Percentiles rank a stretch among this genome's conserved stretches.
Evolutionary conservation across 2,888 invertebrate genomes (phyloP).

Genomic region (Eilema caniola): DNA sequence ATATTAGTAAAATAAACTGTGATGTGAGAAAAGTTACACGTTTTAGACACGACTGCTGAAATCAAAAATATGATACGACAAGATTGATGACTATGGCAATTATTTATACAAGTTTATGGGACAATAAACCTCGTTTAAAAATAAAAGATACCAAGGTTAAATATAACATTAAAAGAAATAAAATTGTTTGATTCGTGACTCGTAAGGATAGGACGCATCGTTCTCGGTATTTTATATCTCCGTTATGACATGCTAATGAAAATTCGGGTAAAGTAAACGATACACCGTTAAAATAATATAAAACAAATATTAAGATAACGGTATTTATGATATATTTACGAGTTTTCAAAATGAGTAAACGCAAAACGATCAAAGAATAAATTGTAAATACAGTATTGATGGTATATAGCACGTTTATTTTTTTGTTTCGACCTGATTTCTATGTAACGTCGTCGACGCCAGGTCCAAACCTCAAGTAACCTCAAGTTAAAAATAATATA

Average conservation of each 20-base stretch:
- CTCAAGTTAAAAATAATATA: not conserved
- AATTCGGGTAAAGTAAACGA: conserved; percentile 67
- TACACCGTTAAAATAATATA: conserved; percentile 60
- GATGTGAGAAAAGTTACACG: conserved; percentile 12
- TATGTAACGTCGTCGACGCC: too few species aligned
- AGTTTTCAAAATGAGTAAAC: conserved; percentile 29
- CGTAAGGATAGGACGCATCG: conserved; percentile 65
- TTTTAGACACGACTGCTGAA: conserved; percentile 17
- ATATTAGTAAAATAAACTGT: not conserved
- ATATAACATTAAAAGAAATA: conserved; percentile 63
- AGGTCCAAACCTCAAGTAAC: too few species aligned
- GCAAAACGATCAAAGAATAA: not conserved
- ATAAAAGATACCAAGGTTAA: conserved; percentile 63
- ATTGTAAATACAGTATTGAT: not conserved
- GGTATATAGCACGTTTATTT: too few species aligned
- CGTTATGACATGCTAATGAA: conserved; percentile 69
- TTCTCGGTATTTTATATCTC: conserved; percentile 62
- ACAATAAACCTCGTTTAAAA: conserved; percentile 42
- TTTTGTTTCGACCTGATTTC: too few species aligned
- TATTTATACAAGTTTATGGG: conserved; percentile 37
- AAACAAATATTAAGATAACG: conserved; percentile 49
- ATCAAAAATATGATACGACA: conserved; percentile 31
- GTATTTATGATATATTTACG: conserved; percentile 44
- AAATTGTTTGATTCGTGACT: conserved; percentile 71
- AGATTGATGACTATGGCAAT: conserved; percentile 43